A percentile compares a stretch with the other conserved stretches of the same genome.
Evolutionary conservation across 2,888 invertebrate species (phyloP).

Genomic region (Rotaria magnacalcarata): DNA sequence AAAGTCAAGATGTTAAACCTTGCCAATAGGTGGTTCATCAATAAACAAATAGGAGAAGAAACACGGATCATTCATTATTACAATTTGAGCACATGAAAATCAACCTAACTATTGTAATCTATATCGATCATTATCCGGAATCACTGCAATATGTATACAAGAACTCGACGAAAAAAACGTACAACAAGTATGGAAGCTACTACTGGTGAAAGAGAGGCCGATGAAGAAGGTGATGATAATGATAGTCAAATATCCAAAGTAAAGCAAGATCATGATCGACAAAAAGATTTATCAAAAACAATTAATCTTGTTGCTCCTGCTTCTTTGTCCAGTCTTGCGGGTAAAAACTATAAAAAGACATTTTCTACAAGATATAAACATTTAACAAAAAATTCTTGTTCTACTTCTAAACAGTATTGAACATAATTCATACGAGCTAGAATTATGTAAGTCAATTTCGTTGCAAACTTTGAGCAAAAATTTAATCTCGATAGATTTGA

Average conservation of each 20-base stretch:
- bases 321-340: not conserved
- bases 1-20: constrained; percentile 29
- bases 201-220: not conserved
- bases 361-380: not conserved
- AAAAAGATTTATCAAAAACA: not conserved
- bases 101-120: not conserved
- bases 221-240: constrained; percentile 2
- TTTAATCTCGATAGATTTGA: too few species aligned
- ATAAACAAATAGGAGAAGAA: not conserved
- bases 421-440: too few species aligned
- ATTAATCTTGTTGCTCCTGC: not conserved
- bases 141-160: constrained; percentile 6
- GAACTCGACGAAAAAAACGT: constrained; percentile 18
- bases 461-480: too few species aligned
- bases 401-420: too few species aligned
- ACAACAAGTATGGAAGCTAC: constrained; percentile 1
- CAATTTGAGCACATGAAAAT: not conserved
- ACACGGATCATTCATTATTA: not conserved
- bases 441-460: too few species aligned
- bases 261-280: not conserved
- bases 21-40: constrained; percentile 12
- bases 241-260: not conserved
- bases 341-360: not conserved
- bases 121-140: not conserved
- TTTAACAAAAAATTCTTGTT: too few species aligned